Evolutionary conservation across 2,888 invertebrate genomes (phyloP).

Genomic region (Urechis unicinctus): DNA sequence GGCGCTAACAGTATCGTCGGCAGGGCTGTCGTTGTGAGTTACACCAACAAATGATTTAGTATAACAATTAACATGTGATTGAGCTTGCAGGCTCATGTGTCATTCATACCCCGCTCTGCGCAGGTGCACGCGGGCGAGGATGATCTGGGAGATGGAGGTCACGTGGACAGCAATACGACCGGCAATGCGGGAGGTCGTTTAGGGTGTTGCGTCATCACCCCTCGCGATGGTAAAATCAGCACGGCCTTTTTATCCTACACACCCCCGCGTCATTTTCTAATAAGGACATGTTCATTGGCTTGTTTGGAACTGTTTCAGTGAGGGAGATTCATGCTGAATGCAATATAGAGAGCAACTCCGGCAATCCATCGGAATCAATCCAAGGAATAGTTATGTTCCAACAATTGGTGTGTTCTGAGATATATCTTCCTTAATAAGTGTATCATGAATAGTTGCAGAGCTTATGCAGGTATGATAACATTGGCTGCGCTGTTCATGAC

Average conservation of each 20-base stretch:
- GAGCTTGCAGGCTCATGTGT: too few relatives aligned
- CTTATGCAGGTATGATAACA: neutral
- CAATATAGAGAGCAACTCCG: neutral
- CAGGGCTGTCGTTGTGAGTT: neutral
- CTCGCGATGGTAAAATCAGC: too few relatives aligned
- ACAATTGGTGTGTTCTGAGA: neutral
- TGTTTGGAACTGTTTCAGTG: too few relatives aligned
- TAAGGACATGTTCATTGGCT: too few relatives aligned
- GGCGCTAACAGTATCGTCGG: neutral
- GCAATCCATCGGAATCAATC: neutral
- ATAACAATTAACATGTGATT: too few relatives aligned
- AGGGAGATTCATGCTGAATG: neutral
- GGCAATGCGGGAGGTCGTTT: neutral
- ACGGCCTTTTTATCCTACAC: too few relatives aligned
- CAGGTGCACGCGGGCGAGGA: neutral
- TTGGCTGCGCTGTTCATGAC: too few relatives aligned
- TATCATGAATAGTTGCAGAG: too few relatives aligned
- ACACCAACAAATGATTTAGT: too few relatives aligned
- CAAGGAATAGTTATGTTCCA: neutral
- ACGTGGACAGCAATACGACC: neutral
- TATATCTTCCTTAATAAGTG: neutral
- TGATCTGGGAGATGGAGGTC: neutral
- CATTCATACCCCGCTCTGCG: too few relatives aligned
- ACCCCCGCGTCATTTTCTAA: too few relatives aligned
- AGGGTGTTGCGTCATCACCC: constrained; percentile 1